These are phyloP conservation scores for Nomia melanderi DNA, from an alignment of 1,140 invertebrate species.

Conservation along the genomic window DNA sequence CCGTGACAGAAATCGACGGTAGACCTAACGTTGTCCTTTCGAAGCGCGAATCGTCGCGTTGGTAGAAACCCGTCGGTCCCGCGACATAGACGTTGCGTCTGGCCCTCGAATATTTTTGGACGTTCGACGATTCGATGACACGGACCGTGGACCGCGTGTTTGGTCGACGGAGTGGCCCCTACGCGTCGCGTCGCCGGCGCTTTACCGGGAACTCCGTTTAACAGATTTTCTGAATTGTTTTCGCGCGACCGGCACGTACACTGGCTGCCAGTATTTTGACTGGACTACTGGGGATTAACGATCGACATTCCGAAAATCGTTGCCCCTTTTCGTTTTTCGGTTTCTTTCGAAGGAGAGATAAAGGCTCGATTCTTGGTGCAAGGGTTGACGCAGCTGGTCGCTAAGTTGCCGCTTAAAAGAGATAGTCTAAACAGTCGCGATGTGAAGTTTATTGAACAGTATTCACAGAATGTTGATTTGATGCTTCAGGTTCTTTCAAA, in stretches of 20 bases:
- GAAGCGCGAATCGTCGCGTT: background rate
- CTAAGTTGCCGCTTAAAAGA: too few relatives aligned
- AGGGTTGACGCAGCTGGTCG: too few relatives aligned
- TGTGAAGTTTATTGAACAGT: too few relatives aligned
- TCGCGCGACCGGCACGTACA: background rate
- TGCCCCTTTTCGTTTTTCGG: too few relatives aligned
- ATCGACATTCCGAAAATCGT: background rate
- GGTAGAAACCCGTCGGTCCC: slow-evolving; percentile 1
- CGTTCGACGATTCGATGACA: background rate
- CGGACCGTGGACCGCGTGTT: background rate
- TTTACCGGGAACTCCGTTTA: background rate
- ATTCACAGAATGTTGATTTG: too few relatives aligned
- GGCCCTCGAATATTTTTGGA: slow-evolving; percentile 13
- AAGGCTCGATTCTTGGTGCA: too few relatives aligned
- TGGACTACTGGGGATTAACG: background rate
- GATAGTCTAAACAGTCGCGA: too few relatives aligned
- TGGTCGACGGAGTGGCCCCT: background rate
- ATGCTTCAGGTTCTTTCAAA: too few relatives aligned
- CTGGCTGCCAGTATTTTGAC: background rate
- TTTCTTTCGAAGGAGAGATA: too few relatives aligned
- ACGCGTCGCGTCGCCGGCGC: background rate
- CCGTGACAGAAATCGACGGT: background rate
- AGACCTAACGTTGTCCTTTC: too few relatives aligned
- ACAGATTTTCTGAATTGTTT: background rate
- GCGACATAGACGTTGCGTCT: background rate